Conservation (phyloP, 2,888 invertebrate species). For the Fissipunctia ypsillon region DNA sequence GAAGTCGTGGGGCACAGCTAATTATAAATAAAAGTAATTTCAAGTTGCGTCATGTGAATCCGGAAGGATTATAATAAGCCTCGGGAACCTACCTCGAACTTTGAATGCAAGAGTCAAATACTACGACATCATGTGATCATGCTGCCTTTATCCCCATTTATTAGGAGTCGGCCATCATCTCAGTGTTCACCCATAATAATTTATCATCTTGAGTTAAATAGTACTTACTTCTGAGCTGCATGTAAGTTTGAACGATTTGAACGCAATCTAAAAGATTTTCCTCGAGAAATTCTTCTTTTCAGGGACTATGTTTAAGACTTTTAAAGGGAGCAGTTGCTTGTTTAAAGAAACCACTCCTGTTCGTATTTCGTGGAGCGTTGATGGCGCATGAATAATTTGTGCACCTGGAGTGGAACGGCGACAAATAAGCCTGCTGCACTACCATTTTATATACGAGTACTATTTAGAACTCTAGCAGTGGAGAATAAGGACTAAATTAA, state of each 20-base stretch:
- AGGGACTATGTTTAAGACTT: slow-evolving; percentile 44
- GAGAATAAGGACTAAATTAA: slow-evolving; percentile 34
- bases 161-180: background rate
- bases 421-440: slow-evolving; percentile 57
- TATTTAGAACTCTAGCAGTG: slow-evolving; percentile 10
- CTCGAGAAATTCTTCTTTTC: slow-evolving; percentile 3
- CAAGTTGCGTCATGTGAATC: background rate
- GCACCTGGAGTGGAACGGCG: slow-evolving; percentile 47
- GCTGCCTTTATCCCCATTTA: background rate
- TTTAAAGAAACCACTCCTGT: slow-evolving; percentile 56
- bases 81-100: background rate
- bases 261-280: slow-evolving; percentile 5
- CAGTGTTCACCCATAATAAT: background rate
- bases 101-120: background rate
- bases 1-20: too few relatives aligned
- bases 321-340: slow-evolving; percentile 48
- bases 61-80: slow-evolving; percentile 4
- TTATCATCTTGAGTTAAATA: background rate
- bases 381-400: slow-evolving; percentile 65
- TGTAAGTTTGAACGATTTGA: background rate
- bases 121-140: background rate
- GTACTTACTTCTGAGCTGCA: background rate
- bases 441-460: slow-evolving; percentile 32
- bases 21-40: background rate
- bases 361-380: slow-evolving; percentile 60